Evolutionary conservation across 2,888 invertebrate species (phyloP), one percentile per base, ranked within the genome.

Genomic region (Rutpela maculata): DNA sequence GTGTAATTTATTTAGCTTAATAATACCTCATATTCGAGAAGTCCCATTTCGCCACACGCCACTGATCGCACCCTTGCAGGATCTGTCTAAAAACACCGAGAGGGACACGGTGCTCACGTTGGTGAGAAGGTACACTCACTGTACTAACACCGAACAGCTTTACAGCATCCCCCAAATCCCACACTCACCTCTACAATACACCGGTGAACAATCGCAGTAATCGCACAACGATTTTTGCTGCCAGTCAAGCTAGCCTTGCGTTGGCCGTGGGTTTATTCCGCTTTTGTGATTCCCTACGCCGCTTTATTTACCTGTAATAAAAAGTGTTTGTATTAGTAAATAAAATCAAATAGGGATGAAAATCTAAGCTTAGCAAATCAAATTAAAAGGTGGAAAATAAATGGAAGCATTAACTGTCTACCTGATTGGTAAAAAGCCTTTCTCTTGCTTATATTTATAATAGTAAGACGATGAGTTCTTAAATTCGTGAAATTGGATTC

Each of bases 151-250:
- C 80, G 75, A 77, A 75, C 80, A 57, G 78, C 78, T 80, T 78
- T 77, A 70, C 76, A 75, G 72, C 72, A 72, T 72, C 62, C 74
- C 74, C 43, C 43, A 71, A 62, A 70, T 74, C 69, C 74, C 70
- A 59, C 74, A 59, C 67, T 71, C 68, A 68, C 76, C 60, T 70
- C 74, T 71, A 76, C 76, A 65, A 78, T 80, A 77, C 77, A 77
- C 74, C 80, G 78, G 74, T 78, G 80, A 80, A 80, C 80, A 78
- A 77, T 77, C 80, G 77, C 71, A 69, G 72, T 78, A 80, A 80
- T 74, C 67, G 72, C 74, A 74, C 73, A 76, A 75, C 74, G 79
- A 80, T 77, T 80, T 78, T 74, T 74, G 74, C 66, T 75, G 74
- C 76, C 76, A 78, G 74, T 72, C 72, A 76, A 78, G 76, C 73